phyloP scores from a whole-genome alignment of 2,113 vertebrate genomes.

The Lepisosteus osseus region DNA sequence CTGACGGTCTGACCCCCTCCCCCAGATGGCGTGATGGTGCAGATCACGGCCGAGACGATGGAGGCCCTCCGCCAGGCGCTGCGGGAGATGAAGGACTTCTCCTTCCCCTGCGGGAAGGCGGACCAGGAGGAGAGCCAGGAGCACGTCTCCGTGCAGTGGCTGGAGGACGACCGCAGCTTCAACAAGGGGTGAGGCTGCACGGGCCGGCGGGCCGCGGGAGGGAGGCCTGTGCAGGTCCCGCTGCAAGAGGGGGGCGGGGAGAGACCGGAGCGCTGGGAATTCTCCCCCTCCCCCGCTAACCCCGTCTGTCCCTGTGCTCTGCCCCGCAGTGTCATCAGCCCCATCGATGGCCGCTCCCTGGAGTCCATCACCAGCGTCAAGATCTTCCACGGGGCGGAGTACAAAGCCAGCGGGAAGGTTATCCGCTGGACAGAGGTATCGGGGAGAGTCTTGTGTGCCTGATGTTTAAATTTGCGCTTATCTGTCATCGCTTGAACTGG shows the following conservation, averaged over 20 bases:
- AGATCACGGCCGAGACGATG: conserved; percentile 97
- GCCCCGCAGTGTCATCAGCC: conserved; percentile 81
- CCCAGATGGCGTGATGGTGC: conserved; percentile 95
- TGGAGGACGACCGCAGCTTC: conserved; percentile 91
- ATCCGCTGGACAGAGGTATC: conserved; percentile 97
- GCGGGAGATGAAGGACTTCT: conserved; percentile 97
- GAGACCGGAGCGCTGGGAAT: background rate
- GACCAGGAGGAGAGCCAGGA: conserved; percentile 92
- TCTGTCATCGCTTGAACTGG: no score
- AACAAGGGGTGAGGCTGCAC: conserved; percentile 82
- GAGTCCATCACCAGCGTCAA: conserved; percentile 94
- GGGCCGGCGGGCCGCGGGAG: background rate
- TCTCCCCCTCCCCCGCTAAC: no score
- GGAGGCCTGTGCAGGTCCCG: no score
- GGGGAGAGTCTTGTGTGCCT: background rate
- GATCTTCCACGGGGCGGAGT: conserved; percentile 96
- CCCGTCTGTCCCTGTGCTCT: background rate
- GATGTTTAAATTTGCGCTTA: background rate
- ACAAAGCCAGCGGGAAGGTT: conserved; percentile 95
- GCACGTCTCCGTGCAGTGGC: conserved; percentile 88
- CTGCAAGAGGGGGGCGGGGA: background rate
- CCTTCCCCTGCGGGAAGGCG: conserved; percentile 84
- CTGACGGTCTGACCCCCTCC: background rate
- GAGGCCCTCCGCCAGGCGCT: conserved; percentile 87
- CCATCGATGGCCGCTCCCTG: conserved; percentile 95